These are phyloP conservation scores for Macropodus opercularis DNA, from an alignment of 2,797 vertebrate species.

Conservation along the genomic window DNA sequence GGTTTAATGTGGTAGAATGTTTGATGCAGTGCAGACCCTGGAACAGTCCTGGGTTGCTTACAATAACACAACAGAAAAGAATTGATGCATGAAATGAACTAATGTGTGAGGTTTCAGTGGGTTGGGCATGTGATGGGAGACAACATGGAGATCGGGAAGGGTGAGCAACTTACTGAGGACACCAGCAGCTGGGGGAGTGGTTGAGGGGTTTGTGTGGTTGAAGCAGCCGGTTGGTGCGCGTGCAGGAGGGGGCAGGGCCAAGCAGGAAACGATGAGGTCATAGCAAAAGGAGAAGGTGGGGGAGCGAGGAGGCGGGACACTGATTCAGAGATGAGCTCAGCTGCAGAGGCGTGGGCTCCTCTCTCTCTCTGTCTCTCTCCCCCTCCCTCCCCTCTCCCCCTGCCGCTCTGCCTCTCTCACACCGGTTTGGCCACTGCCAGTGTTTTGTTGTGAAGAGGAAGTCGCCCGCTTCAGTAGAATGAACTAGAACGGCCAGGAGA, in stretches of 20 bases:
- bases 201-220: constrained; percentile 11
- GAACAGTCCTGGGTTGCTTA: too few relatives aligned
- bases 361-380: constrained; percentile 18
- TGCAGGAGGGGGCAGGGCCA: constrained; percentile 61
- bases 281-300: constrained; percentile 55
- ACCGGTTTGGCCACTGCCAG: constrained; percentile 19
- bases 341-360: constrained; percentile 74
- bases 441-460: constrained; percentile 73
- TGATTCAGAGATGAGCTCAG: constrained; percentile 83
- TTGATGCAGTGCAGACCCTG: too few relatives aligned
- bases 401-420: constrained; percentile 29
- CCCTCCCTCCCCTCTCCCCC: constrained; percentile 21
- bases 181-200: not conserved
- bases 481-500: constrained; percentile 58
- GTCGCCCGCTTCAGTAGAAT: constrained; percentile 61
- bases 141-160: constrained; percentile 11
- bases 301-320: constrained; percentile 62
- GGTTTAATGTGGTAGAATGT: too few relatives aligned
- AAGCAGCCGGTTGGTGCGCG: constrained; percentile 43
- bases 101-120: not conserved
- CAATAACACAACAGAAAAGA: too few relatives aligned
- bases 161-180: constrained; percentile 42
- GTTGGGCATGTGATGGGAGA: constrained; percentile 39
- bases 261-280: constrained; percentile 80
- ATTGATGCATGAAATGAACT: too few relatives aligned